Evolutionary conservation across 1,140 invertebrate genomes (phyloP).

Genomic region (Cydia pomonella): DNA sequence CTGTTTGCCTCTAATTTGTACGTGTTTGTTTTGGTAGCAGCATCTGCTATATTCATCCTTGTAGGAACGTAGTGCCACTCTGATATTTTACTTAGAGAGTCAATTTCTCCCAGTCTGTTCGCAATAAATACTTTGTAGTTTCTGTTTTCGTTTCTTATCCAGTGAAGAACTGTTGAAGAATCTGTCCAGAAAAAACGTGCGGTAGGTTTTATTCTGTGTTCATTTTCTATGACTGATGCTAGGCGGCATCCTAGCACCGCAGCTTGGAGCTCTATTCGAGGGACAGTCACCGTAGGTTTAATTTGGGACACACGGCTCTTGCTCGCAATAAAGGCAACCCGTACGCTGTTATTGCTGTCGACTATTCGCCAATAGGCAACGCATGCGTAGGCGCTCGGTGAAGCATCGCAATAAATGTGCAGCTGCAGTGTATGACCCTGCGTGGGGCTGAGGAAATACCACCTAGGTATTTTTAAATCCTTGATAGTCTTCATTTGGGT

Average conservation of each 20-base stretch:
- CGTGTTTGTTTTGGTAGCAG: constrained; percentile 40
- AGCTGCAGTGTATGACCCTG: constrained; percentile 32
- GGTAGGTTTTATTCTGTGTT: neutral
- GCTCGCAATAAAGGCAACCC: constrained; percentile 37
- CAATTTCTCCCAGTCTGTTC: constrained; percentile 42
- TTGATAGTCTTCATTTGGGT: neutral
- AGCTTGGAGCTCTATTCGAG: constrained; percentile 34
- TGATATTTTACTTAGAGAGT: constrained; percentile 25
- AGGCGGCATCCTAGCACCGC: constrained; percentile 34
- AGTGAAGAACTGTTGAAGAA: constrained; percentile 40
- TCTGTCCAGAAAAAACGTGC: constrained; percentile 39
- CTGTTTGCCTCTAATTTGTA: neutral
- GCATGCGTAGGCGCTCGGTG: constrained; percentile 36
- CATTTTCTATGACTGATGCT: constrained; percentile 21
- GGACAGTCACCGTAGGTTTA: constrained; percentile 35
- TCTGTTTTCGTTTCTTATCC: constrained; percentile 35
- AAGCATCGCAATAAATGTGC: constrained; percentile 43
- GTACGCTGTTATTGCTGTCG: constrained; percentile 31
- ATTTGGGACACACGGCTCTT: constrained; percentile 44
- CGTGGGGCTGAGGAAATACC: neutral
- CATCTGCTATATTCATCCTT: constrained; percentile 49
- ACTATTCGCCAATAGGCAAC: constrained; percentile 48
- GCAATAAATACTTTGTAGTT: no score
- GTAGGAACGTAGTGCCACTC: constrained; percentile 50
- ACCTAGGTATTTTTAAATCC: neutral